These are phyloP conservation scores for Cetonia aurata DNA, from an alignment of 2,888 invertebrate species.

Conservation along the genomic window DNA sequence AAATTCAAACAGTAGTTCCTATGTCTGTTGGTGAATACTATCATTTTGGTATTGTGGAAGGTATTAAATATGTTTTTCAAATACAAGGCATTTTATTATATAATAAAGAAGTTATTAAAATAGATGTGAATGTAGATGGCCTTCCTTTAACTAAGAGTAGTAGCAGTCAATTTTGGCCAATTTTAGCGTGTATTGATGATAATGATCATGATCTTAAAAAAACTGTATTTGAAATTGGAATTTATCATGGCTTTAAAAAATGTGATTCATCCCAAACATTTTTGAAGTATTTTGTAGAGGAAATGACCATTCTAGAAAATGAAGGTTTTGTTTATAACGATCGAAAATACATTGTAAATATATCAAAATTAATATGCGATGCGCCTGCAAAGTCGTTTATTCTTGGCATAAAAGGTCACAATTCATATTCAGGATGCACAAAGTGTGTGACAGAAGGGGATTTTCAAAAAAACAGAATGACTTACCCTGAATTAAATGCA, in stretches of 20 bases:
- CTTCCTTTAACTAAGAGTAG: not conserved
- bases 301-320: not conserved
- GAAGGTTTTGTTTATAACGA: not conserved
- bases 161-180: slow-evolving; percentile 1
- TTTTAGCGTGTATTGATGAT: not conserved
- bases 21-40: not conserved
- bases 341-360: not conserved
- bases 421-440: slow-evolving; percentile 1
- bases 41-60: not conserved
- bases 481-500: not conserved
- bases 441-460: not conserved
- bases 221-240: not conserved
- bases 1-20: not conserved
- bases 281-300: not conserved
- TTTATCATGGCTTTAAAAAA: not conserved
- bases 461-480: slow-evolving; percentile 6
- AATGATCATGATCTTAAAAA: not conserved
- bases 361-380: not conserved
- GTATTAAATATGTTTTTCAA: not conserved
- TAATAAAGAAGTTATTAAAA: not conserved
- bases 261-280: not conserved
- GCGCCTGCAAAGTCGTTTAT: not conserved
- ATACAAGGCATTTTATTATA: not conserved
- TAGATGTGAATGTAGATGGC: not conserved
- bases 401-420: not conserved